Evolutionary conservation across 2,888 invertebrate genomes (phyloP).

Genomic region (Blastobasis lacticolella): DNA sequence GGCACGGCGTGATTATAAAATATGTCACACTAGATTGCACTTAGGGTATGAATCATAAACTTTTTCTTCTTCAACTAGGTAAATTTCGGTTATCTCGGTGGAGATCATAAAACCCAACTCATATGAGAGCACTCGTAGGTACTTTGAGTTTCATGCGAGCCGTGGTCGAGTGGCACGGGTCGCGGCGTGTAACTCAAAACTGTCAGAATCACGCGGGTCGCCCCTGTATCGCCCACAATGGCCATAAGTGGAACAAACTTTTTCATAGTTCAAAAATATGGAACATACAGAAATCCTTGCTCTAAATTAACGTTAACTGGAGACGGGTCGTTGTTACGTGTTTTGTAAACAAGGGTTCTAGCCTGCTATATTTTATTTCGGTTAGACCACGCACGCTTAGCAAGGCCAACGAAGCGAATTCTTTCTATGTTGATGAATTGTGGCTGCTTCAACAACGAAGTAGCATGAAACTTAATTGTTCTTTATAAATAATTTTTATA

Average conservation of each 20-base stretch:
- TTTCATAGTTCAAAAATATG: slow-evolving; percentile 10
- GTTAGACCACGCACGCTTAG: too few species aligned
- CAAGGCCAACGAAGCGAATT: too few species aligned
- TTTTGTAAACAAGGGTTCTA: not conserved
- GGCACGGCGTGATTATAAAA: too few species aligned
- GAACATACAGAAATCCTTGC: slow-evolving; percentile 2
- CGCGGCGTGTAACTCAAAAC: slow-evolving; percentile 34
- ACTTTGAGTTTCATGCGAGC: too few species aligned
- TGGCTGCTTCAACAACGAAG: too few species aligned
- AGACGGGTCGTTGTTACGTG: not conserved
- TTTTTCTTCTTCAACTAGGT: not conserved
- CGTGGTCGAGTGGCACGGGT: not conserved
- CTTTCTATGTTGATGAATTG: too few species aligned
- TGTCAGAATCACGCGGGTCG: slow-evolving; percentile 37
- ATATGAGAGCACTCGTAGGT: too few species aligned
- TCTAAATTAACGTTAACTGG: not conserved
- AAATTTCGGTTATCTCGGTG: not conserved
- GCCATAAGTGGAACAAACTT: slow-evolving; percentile 11
- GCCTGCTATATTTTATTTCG: not conserved
- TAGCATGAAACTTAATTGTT: too few species aligned
- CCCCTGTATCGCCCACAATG: slow-evolving; percentile 9
- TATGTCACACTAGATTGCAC: too few species aligned
- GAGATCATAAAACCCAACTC: too few species aligned
- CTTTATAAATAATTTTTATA: too few species aligned
- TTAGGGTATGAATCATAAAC: too few species aligned